Evolutionary conservation across 1,140 invertebrate species (phyloP), one percentile per base, ranked within the genome.

Genomic region (Drosophila sulfurigaster): DNA sequence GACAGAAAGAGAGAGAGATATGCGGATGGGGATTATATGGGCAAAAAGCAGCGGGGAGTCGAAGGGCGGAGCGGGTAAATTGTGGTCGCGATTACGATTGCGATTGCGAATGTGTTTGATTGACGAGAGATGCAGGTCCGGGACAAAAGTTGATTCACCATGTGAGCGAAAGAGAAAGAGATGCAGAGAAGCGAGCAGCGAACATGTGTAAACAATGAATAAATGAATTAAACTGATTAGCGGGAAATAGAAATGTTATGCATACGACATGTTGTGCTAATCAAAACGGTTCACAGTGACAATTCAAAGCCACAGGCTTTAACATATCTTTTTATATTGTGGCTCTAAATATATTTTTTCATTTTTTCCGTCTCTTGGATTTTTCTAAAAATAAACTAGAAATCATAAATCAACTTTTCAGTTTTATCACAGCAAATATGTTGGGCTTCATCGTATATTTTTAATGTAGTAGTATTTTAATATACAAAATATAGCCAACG

Each of bases 31-130:
- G 20, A 25, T 25, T 25, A 25, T 25, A 25, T 25, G 20, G 5
- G 15, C 20, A 11, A 41, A 38, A 8, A 10, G 38, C 13, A 15
- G 51, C 8, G 15, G 28, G 11, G 5, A 15, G 51, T 4, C 20
- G 0, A 25, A 25, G 20, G 20, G 2, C 20, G 20, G 20, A 25
- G 51, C 6, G 48, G 32, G 11, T 35, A 28, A 25, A 38, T 41
- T 64, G 46, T 25, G 65, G 32, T 67, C 43, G 66, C 46, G 57
- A 69, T 69, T 41, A 13, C 38, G 28, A 67, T 58, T 35, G 38
- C 20, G 68, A 71, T 65, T 59, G 64, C 48, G 20, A 67, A 52
- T 46, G 51, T 62, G 59, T 63, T 78, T 78, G 59, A 70, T 78
- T 78, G 73, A 66, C 71, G 64, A 68, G 69, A 52, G 30, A 32